Evolutionary conservation across 2,113 vertebrate species (phyloP).

Genomic region (Pseudopodoces humilis): DNA sequence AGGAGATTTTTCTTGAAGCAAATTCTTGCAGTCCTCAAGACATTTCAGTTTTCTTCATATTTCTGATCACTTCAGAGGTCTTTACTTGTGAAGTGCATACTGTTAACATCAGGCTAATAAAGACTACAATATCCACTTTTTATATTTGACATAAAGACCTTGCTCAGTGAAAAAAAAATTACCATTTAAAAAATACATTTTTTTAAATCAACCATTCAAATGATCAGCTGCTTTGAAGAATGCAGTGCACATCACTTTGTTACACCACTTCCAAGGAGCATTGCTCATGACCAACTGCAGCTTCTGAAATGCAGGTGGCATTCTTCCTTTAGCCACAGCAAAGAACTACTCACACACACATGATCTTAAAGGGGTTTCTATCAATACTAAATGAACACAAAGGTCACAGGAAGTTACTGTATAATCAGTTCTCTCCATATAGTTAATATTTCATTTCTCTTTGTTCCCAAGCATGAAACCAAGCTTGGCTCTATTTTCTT

Average conservation of each 20-base stretch:
- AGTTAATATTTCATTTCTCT: background rate
- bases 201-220: background rate
- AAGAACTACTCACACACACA: background rate
- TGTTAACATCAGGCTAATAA: background rate
- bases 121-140: background rate
- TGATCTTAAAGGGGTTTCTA: background rate
- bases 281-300: background rate
- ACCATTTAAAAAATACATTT: background rate
- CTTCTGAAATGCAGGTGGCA: background rate
- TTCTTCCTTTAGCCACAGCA: background rate
- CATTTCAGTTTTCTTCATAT: background rate
- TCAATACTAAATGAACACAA: background rate
- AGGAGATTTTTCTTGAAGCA: background rate
- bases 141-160: background rate
- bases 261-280: background rate
- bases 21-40: background rate
- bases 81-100: background rate
- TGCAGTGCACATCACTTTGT: background rate
- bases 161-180: background rate
- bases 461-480: background rate
- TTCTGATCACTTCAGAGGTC: background rate
- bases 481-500: background rate
- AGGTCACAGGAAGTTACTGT: background rate
- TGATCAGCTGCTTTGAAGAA: background rate
- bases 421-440: background rate